These are phyloP conservation scores for Nestor notabilis DNA, from an alignment of 2,113 vertebrate species.

Conservation along the genomic window DNA sequence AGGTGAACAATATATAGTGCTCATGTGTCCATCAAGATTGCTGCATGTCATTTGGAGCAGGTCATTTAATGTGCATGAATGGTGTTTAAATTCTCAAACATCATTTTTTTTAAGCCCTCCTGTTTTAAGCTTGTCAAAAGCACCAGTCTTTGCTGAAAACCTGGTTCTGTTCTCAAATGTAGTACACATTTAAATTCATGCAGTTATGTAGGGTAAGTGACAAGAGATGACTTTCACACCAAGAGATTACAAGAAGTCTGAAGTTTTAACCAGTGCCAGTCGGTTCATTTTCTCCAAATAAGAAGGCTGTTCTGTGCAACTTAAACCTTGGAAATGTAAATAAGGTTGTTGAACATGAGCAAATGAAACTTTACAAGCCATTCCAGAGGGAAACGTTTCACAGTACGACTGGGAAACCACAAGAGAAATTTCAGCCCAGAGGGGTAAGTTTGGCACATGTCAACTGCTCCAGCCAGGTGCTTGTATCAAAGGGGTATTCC, in stretches of 20 bases:
- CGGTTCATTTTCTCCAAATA: slow-evolving; percentile 24
- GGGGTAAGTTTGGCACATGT: slow-evolving; percentile 45
- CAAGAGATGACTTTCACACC: neutral
- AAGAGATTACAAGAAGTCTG: neutral
- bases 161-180: neutral
- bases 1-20: neutral
- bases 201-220: slow-evolving; percentile 8
- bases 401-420: slow-evolving; percentile 45
- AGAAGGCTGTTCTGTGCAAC: neutral
- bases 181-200: slow-evolving; percentile 17
- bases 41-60: slow-evolving; percentile 17
- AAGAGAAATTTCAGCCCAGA: slow-evolving; percentile 54
- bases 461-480: slow-evolving; percentile 36
- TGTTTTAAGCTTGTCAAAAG: slow-evolving; percentile 1
- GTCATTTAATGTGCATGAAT: neutral
- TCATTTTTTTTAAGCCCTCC: neutral
- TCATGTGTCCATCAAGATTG: neutral
- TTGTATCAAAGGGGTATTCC: slow-evolving; percentile 19
- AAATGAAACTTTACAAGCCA: slow-evolving; percentile 38
- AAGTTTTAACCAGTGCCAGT: slow-evolving; percentile 7
- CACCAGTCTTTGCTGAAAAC: slow-evolving; percentile 5
- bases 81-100: neutral
- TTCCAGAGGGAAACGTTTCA: slow-evolving; percentile 41
- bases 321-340: slow-evolving; percentile 33
- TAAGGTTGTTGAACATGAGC: slow-evolving; percentile 29